Evolutionary conservation across 2,888 invertebrate genomes (phyloP), one percentile per base, ranked within the genome.

Genomic region (Andrena bicolor): DNA sequence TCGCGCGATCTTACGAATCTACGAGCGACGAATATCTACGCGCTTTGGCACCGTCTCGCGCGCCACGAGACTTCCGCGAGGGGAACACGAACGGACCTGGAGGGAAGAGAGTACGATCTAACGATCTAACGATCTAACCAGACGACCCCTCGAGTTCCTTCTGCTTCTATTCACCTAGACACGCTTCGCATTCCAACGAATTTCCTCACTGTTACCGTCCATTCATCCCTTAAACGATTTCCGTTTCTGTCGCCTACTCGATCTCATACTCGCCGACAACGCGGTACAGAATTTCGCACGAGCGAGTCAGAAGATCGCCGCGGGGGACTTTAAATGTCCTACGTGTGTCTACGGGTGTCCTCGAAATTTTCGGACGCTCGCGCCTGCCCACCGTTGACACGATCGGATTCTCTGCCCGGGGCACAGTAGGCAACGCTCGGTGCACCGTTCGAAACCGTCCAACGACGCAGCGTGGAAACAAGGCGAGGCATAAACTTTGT

Each of bases 31-130:
- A 80, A 84, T 68, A 78, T 78, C 70, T 72, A 82, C 76, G 81
- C 82, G 82, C 83, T 89, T 90, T 90, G 90, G 89, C 90, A 90
- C 90, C 86, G 76, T 86, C 88, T 87, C 86, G 85, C 78, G 65
- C 68, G 53, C 69, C 68, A 76, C 73, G 78, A 79, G 78, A 83
- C 71, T 77, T 71, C 48, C 56, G 63, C 51, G 61, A 16, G 71
- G 26, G 56, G 32, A 80, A 61, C 41, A 41, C 35, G 53, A 68
- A 74, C 49, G 53, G 66, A 63, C 49, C 74, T 41, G 64, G 72
- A 69, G 60, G 76, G 76, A 72, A 72, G 68, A 72, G 63, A 71
- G 58, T 49, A 53, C 51, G 56, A 68, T 64, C 16, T 64, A 75
- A 53, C 51, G 56, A 68, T 64, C 16, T 64, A 69, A 53, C 51